Evolutionary conservation across 1,140 invertebrate species (phyloP), one percentile per base, ranked within the genome.

Genomic region (Drosophila kikkawai): DNA sequence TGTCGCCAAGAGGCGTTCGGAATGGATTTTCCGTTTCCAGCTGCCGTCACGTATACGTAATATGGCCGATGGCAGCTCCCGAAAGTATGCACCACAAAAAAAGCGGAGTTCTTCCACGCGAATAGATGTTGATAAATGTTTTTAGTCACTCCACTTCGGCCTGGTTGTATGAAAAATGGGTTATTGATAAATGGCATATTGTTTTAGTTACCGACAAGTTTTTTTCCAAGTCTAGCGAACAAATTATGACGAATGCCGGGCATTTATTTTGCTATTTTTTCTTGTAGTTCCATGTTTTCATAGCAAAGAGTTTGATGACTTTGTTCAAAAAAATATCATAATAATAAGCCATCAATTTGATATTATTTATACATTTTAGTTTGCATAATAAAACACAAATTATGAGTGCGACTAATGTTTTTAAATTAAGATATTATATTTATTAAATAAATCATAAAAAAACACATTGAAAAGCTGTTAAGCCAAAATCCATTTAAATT

Each of bases 1-100:
- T 77, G 75, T 77, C 75, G 75, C 75, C 82, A 64, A 32, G 32
- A 77, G 66, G 47, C 61, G 58, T 68, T 51, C 44, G 15, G 44
- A 55, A 75, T 78, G 60, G 51, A 60, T 82, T 85, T 80, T 45
- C 32, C 44, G 53, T 42, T 48, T 51, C 65, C 51, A 44, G 67
- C 69, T 22, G 29, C 69, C 47, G 67, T 73, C 69, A 73, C 67
- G 74, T 77, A 77, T 81, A 66, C 79, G 79, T 66, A 67, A 81
- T 73, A 61, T 73, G 36, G 41, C 42, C 39, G 36, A 47, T 42
- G 60, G 42, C 66, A 41, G 51, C 60, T 11, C 69, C 71, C 41
- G 36, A 57, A 70, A 69, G 65, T 70, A 70, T 58, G 68, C 68
- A 61, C 32, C 69, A 36, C 44, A 50, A 44, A 44, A 44, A 44